These are phyloP conservation scores for Engystomops pustulosus DNA, from an alignment of 2,113 vertebrate genomes.

Conservation along the genomic window DNA sequence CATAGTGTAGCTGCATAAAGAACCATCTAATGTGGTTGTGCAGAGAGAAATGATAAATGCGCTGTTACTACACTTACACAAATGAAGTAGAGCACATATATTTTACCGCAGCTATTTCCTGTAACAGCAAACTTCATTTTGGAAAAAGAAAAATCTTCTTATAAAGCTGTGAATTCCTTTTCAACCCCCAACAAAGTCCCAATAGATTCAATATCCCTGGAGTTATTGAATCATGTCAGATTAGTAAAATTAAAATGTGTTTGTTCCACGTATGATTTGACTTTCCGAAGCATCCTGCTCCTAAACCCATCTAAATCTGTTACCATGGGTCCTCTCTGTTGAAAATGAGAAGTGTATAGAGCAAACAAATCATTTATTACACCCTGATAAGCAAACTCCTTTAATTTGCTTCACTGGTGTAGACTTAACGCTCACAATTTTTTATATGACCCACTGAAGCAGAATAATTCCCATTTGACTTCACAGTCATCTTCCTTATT, in stretches of 20 bases:
- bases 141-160: not conserved
- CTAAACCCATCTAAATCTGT: conserved; percentile 45
- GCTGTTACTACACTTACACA: no score
- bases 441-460: conserved; percentile 49
- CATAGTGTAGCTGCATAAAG: no score
- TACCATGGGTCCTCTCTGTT: conserved; percentile 32
- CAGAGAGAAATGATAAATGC: no score
- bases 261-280: conserved; percentile 42
- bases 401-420: conserved; percentile 55
- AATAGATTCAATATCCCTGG: conserved; percentile 4
- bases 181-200: not conserved
- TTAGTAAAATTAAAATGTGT: conserved; percentile 53
- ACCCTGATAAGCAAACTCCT: conserved; percentile 47
- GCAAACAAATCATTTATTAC: conserved; percentile 58
- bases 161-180: conserved; percentile 10
- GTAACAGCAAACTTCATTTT: not conserved
- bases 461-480: conserved; percentile 55
- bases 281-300: conserved; percentile 34
- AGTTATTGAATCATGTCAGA: conserved; percentile 52
- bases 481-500: conserved; percentile 40
- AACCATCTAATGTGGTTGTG: no score
- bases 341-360: conserved; percentile 34
- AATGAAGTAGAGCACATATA: not conserved
- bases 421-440: conserved; percentile 39
- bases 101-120: not conserved